A percentile compares a stretch with the other conserved stretches of the same genome.
Evolutionary conservation across 2,888 invertebrate species (phyloP).

Genomic region (Pachycephus smyrnensis): DNA sequence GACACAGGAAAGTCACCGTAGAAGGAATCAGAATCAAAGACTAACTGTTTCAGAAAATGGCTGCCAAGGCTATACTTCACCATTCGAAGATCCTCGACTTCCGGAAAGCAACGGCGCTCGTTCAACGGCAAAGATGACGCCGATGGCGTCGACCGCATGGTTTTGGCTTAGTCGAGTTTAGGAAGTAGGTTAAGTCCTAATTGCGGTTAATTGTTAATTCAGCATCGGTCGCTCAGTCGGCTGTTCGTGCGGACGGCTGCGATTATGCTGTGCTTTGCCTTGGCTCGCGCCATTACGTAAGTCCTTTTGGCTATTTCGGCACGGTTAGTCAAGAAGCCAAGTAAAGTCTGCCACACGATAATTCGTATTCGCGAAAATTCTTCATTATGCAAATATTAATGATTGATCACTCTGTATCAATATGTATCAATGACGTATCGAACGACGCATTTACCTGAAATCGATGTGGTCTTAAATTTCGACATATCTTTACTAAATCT

Average conservation of each 20-base stretch:
- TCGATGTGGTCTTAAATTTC: neutral
- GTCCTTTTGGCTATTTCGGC: neutral
- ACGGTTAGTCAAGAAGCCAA: neutral
- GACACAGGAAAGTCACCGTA: neutral
- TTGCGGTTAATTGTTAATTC: slow-evolving; percentile 60
- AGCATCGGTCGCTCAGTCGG: slow-evolving; percentile 34
- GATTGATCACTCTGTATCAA: neutral
- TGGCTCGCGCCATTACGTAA: slow-evolving; percentile 7
- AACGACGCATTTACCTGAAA: neutral
- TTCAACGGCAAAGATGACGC: neutral
- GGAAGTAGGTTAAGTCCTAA: slow-evolving; percentile 60
- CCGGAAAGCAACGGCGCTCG: neutral
- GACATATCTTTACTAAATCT: neutral
- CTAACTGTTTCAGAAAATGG: neutral
- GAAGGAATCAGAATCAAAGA: neutral
- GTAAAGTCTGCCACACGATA: neutral
- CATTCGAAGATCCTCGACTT: neutral
- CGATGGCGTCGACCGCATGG: slow-evolving; percentile 6
- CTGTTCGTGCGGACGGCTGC: neutral
- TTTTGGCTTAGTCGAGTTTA: slow-evolving; percentile 27
- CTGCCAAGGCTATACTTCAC: neutral
- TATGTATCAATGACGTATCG: neutral
- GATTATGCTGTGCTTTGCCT: slow-evolving; percentile 1
- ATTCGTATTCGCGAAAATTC: neutral
- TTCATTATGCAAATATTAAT: neutral